phyloP scores from a whole-genome alignment of 2,113 vertebrate species.

The Sphaerodactylus townsendi region DNA sequence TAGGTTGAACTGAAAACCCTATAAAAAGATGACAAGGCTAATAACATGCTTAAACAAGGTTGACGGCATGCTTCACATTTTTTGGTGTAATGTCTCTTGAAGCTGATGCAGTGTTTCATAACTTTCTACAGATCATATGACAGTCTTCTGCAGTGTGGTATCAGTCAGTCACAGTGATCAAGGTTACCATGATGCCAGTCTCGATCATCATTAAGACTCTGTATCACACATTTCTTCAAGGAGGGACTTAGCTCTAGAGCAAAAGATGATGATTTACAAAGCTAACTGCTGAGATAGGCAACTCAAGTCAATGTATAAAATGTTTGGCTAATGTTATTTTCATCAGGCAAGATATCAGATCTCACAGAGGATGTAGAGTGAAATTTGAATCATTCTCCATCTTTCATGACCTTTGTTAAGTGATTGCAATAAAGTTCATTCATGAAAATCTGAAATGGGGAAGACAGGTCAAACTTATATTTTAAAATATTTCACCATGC shows the following conservation, averaged over 20 bases:
- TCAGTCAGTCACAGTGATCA: background rate
- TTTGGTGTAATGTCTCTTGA: background rate
- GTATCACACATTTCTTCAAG: background rate
- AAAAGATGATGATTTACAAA: background rate
- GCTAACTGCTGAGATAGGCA: background rate
- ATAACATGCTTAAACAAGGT: constrained; percentile 13
- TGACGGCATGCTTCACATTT: background rate
- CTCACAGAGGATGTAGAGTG: background rate
- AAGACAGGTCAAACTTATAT: background rate
- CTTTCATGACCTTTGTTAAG: too few species aligned
- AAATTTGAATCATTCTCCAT: too few species aligned
- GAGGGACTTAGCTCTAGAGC: background rate
- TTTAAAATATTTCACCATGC: too few species aligned
- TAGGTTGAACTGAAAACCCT: background rate
- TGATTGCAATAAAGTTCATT: too few species aligned
- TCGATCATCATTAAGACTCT: background rate
- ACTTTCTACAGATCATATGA: background rate
- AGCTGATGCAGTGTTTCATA: background rate
- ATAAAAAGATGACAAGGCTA: background rate
- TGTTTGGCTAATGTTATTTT: background rate
- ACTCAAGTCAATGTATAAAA: background rate
- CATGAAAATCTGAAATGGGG: too few species aligned
- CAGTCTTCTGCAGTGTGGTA: background rate
- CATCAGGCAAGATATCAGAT: background rate
- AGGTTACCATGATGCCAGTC: background rate